Evolutionary conservation across 2,113 vertebrate species (phyloP).

Genomic region (Nipponia nippon): DNA sequence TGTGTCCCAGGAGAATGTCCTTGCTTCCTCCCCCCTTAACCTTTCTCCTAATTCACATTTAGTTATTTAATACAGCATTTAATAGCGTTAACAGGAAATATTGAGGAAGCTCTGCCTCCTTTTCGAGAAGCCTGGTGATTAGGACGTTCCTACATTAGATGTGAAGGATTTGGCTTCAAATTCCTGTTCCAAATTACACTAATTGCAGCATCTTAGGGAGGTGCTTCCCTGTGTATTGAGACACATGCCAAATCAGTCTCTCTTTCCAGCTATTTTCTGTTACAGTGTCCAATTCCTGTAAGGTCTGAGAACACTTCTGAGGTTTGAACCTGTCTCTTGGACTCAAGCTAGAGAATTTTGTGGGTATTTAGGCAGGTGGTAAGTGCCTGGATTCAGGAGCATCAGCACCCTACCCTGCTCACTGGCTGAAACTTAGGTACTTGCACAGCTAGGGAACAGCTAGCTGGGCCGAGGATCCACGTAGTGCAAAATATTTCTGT

Average conservation of each 20-base stretch:
- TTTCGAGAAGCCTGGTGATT: background rate
- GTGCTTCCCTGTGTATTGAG: background rate
- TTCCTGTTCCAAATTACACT: background rate
- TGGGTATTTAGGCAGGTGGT: background rate
- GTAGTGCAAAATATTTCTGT: background rate
- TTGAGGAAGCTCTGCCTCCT: background rate
- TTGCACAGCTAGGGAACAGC: fast-evolving
- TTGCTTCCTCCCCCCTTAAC: background rate
- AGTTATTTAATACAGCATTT: background rate
- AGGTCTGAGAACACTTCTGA: background rate
- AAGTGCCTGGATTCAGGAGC: background rate
- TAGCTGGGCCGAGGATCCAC: background rate
- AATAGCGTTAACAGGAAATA: conserved; percentile 12
- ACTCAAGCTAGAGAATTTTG: background rate
- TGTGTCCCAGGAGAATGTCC: background rate
- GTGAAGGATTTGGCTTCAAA: background rate
- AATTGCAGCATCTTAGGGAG: background rate
- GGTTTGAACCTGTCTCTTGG: background rate
- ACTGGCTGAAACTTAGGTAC: background rate
- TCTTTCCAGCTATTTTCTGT: background rate
- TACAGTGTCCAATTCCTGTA: background rate
- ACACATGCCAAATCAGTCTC: background rate
- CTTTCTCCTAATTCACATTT: background rate
- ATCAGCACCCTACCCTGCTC: background rate
- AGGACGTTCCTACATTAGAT: background rate